Evolutionary conservation across 2,797 vertebrate genomes (phyloP), one percentile per base, ranked within the genome.

Genomic region (Eremophila alpestris): DNA sequence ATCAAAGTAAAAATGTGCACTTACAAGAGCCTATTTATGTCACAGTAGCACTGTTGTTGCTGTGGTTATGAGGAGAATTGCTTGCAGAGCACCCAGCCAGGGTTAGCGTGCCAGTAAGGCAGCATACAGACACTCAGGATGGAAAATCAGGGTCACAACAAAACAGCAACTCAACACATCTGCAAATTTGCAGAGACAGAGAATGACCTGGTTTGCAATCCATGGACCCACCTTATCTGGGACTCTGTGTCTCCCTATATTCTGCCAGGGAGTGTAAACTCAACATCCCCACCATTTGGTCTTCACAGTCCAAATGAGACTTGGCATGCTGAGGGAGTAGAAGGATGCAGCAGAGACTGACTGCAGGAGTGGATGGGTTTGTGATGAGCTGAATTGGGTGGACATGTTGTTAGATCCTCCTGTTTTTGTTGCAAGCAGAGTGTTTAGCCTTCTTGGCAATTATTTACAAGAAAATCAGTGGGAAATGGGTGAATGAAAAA

Each of bases 51-150:
- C 15, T 78, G 40, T 59, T 70, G n/a, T 12, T 71, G 10, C 51
- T 49, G 43, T 81, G 48, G 48, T 77, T 88, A 16, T 52, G 74
- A 79, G 49, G 34, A 67, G 36, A 76, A 63, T 24, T 73, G 29
- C 41, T 75, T 83, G 63, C 58, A 75, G 79, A 90, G 69, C 69
- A 60, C 38, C 51, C 56, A 60, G 73, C 18, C 41, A 46, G 46
- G 48, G 41, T 76, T 68, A 67, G 80, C 2, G 0, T 58, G 36
- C 68, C 54, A n/a, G 52, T 68, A n/a, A 78, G 82, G 82, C 69
- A 41, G 68, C 0, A 0, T n/a, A 9, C 16, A 41, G 40, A 23
- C 41, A 16, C 51, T 55, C 13, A 22, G 64, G 49, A 24, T 67
- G 29, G 49, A 79, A 58, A 69, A 77, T 73, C 26, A 30, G 74